Conservation (phyloP, 1,140 invertebrate genomes). For the Stratiolaelaps scimitus region DNA sequence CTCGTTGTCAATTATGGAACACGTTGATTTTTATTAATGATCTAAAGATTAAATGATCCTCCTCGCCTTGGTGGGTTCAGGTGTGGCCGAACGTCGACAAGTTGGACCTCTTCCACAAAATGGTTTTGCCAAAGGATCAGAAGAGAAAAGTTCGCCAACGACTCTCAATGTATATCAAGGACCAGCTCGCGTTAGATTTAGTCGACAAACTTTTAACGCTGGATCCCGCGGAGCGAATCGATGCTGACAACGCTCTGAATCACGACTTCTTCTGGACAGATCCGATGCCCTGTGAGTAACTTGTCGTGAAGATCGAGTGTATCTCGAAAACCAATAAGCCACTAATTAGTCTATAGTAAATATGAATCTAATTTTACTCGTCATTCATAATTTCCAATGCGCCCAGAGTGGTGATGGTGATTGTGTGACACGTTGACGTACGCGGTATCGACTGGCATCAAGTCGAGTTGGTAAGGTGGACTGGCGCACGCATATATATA, state of each 20-base stretch:
- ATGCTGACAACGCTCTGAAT: conserved; percentile 83
- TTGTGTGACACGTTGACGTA: no score
- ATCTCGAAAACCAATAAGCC: no score
- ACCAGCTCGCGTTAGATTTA: conserved; percentile 79
- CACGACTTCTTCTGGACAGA: conserved; percentile 98
- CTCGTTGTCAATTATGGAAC: no score
- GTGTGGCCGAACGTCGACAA: conserved; percentile 84
- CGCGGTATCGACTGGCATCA: no score
- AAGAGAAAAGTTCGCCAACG: conserved; percentile 81
- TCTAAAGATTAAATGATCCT: no score
- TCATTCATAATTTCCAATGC: neutral
- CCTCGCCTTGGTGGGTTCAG: conserved; percentile 29
- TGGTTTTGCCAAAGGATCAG: conserved; percentile 78
- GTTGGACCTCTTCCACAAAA: conserved; percentile 76
- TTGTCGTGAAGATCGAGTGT: no score
- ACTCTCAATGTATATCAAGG: conserved; percentile 73
- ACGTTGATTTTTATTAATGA: no score
- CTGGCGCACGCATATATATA: no score
- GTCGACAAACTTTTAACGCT: conserved; percentile 80
- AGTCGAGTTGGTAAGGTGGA: no score
- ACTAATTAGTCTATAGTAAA: neutral
- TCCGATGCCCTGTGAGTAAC: conserved; percentile 61
- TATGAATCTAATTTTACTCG: neutral
- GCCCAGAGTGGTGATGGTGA: no score
- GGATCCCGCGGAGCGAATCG: conserved; percentile 76